Percentiles rank a stretch among this genome's conserved stretches.
phyloP scores from a whole-genome alignment of 2,888 invertebrate genomes.

The Phyllotreta striolata region DNA sequence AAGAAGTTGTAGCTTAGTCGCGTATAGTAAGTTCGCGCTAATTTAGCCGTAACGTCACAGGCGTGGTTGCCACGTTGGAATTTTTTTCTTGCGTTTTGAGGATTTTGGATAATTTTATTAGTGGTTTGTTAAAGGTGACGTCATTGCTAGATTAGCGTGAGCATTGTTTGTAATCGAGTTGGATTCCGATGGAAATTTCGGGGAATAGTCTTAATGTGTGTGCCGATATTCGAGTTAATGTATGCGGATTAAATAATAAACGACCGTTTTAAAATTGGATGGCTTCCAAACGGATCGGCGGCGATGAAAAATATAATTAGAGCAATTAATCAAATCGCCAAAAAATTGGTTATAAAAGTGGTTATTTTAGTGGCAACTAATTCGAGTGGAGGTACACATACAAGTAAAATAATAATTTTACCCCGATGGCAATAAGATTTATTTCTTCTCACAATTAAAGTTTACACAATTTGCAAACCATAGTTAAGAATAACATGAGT shows the following conservation, averaged over 20 bases:
- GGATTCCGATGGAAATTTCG: neutral
- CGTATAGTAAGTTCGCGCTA: neutral
- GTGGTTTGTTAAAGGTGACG: too few relatives aligned
- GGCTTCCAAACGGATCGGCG: neutral
- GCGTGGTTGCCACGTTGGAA: neutral
- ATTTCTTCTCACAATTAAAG: neutral
- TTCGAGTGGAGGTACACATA: slow-evolving; percentile 9
- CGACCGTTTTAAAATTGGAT: neutral
- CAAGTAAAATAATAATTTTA: slow-evolving; percentile 18
- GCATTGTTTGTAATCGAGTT: neutral
- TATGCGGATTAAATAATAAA: neutral
- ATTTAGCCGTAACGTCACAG: neutral
- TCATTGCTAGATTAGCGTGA: neutral
- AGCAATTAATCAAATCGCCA: neutral
- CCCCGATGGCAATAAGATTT: slow-evolving; percentile 30
- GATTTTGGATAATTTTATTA: neutral
- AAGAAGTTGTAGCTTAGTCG: slow-evolving; percentile 19
- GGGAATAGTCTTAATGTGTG: slow-evolving; percentile 2
- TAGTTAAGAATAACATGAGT: neutral
- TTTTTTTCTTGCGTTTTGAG: slow-evolving; percentile 2
- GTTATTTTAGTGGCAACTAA: neutral
- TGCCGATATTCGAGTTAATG: slow-evolving; percentile 4
- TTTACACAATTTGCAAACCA: neutral
- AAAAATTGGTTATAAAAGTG: neutral
- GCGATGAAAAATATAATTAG: slow-evolving; percentile 7